Conservation (phyloP, 2,797 vertebrate species). For the Trachops cirrhosus region DNA sequence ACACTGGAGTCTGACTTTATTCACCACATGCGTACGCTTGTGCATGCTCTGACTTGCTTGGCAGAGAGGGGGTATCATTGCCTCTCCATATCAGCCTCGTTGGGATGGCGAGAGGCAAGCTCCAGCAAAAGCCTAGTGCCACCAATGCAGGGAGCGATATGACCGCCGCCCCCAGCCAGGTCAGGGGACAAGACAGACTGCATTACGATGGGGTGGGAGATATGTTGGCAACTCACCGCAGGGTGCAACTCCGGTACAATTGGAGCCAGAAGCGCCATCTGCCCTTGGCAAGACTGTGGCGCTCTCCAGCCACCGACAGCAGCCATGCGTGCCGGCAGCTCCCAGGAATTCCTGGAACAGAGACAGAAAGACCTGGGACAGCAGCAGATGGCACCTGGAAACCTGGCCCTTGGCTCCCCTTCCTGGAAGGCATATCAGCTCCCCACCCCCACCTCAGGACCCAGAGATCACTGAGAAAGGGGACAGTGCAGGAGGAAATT, state of each 20-base stretch:
- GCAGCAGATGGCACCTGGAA: no score
- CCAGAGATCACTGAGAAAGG: neutral
- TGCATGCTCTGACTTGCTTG: fast-evolving
- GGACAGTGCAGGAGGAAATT: fast-evolving
- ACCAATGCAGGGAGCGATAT: fast-evolving
- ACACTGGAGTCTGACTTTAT: fast-evolving
- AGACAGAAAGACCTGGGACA: fast-evolving
- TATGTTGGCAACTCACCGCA: fast-evolving
- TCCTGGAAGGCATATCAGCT: neutral
- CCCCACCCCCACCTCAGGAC: neutral
- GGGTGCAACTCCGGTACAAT: fast-evolving
- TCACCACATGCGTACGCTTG: fast-evolving
- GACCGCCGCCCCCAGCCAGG: neutral
- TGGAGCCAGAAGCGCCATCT: neutral
- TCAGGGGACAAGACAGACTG: fast-evolving
- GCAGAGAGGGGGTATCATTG: fast-evolving
- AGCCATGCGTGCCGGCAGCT: fast-evolving
- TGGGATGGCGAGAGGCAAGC: fast-evolving
- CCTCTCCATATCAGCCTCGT: fast-evolving
- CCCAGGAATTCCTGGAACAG: neutral
- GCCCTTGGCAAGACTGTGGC: fast-evolving
- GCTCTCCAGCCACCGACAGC: fast-evolving
- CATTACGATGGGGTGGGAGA: fast-evolving
- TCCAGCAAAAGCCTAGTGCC: no score
- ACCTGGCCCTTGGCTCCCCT: fast-evolving